Percentiles rank a stretch among this genome's conserved stretches.
Evolutionary conservation across 2,797 vertebrate species (phyloP).

Genomic region (Picus viridis): DNA sequence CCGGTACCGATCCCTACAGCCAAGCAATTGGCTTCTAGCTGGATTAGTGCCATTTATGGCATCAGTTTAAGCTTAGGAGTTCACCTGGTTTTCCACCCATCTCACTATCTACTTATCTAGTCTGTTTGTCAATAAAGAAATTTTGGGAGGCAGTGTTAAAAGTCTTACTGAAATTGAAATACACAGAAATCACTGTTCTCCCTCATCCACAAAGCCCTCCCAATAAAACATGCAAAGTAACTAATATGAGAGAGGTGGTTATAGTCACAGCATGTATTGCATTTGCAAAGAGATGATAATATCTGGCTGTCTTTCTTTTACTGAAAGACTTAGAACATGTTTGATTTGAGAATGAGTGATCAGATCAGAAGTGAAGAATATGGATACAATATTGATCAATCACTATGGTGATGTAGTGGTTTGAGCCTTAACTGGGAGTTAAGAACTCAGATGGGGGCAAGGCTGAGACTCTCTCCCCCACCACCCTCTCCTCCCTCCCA

Average conservation of each 20-base stretch:
- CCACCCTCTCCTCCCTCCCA: no score
- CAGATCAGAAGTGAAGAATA: background rate
- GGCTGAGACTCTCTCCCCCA: no score
- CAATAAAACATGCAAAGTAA: background rate
- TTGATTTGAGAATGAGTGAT: background rate
- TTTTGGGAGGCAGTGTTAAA: background rate
- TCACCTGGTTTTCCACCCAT: background rate
- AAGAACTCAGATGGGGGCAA: no score
- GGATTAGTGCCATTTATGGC: background rate
- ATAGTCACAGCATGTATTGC: background rate
- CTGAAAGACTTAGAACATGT: background rate
- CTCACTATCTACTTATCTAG: background rate
- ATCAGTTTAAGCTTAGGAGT: background rate
- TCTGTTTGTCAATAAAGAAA: background rate
- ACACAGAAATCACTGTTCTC: background rate
- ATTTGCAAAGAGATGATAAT: background rate
- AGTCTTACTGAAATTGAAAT: background rate
- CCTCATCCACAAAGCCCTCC: background rate
- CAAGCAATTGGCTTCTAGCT: background rate
- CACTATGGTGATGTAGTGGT: background rate
- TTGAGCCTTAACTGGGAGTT: no score
- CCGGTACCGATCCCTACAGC: background rate
- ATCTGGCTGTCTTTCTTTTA: background rate
- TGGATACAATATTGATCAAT: background rate
- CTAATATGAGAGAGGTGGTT: background rate